These are phyloP conservation scores for Amazona guildingii DNA, from an alignment of 2,113 vertebrate genomes.

Conservation along the genomic window DNA sequence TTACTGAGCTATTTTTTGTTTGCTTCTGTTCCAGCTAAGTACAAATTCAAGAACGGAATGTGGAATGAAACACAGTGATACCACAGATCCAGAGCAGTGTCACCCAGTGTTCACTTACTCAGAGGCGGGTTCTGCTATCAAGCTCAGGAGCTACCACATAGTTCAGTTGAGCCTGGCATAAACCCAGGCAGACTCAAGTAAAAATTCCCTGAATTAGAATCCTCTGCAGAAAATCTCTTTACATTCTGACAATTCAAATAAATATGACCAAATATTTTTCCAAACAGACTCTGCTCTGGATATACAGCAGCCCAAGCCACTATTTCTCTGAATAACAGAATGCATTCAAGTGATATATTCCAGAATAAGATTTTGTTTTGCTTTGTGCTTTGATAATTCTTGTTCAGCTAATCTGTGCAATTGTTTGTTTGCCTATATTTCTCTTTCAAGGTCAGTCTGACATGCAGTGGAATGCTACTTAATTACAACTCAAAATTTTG, in stretches of 20 bases:
- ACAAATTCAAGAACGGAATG: neutral
- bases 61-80: neutral
- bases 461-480: neutral
- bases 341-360: neutral
- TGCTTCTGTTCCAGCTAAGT: neutral
- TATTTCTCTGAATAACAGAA: neutral
- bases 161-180: neutral
- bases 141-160: neutral
- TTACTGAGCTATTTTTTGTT: neutral
- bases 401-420: neutral
- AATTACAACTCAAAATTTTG: neutral
- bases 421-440: neutral
- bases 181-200: neutral
- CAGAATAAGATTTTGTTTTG: neutral
- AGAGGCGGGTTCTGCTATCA: neutral
- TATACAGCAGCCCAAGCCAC: neutral
- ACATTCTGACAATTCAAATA: neutral
- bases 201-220: neutral
- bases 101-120: neutral
- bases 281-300: neutral
- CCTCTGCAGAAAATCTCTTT: neutral
- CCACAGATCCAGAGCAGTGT: neutral
- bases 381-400: neutral
- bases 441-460: neutral
- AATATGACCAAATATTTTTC: neutral